Conservation (phyloP, 2,797 vertebrate genomes). For the Sebastes miniatus region DNA sequence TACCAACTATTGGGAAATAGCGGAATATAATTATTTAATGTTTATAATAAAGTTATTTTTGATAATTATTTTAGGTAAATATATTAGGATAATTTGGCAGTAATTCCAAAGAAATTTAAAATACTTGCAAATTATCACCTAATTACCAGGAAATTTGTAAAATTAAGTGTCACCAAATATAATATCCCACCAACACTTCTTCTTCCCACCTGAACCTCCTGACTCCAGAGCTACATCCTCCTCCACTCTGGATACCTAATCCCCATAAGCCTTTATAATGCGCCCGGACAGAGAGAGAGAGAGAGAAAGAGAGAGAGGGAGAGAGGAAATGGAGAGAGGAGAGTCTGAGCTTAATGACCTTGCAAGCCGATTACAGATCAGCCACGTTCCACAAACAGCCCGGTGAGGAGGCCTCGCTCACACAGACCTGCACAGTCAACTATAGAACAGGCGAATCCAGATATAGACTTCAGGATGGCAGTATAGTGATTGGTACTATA, state of each 20-base stretch:
- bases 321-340: slow-evolving; percentile 24
- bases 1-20: no score
- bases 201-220: slow-evolving; percentile 44
- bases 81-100: no score
- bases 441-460: not conserved
- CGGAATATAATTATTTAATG: no score
- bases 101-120: no score
- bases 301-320: slow-evolving; percentile 32
- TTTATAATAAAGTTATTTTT: no score
- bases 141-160: no score
- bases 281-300: slow-evolving; percentile 2
- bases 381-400: slow-evolving; percentile 34
- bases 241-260: slow-evolving; percentile 61
- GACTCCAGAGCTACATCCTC: slow-evolving; percentile 44
- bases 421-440: not conserved
- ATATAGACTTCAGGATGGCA: not conserved
- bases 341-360: slow-evolving; percentile 65
- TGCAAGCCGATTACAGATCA: slow-evolving; percentile 63
- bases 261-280: slow-evolving; percentile 68
- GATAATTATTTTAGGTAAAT: no score
- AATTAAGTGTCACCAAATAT: no score
- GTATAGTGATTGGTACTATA: not conserved
- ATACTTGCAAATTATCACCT: no score
- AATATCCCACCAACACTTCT: not conserved
- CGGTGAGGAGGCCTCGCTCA: not conserved